Conservation (phyloP, 1,140 invertebrate species). For the Drosophila nebulosa region DNA sequence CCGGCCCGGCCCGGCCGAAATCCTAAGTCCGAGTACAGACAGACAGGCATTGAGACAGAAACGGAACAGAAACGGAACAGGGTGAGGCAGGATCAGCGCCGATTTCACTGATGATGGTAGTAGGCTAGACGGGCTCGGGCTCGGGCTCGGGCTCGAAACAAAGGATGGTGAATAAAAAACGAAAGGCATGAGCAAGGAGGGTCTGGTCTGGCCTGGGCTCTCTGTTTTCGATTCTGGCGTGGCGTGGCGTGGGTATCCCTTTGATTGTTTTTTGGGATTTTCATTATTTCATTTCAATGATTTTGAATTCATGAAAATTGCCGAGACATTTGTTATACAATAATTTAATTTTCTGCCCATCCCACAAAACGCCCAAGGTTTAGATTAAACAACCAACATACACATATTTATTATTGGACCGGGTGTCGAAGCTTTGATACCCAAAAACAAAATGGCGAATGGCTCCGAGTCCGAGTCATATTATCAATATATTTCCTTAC, state of each 20-base stretch:
- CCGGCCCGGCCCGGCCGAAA: too few relatives aligned
- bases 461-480: neutral
- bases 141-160: too few relatives aligned
- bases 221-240: constrained; percentile 10
- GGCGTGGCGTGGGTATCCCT: constrained; percentile 52
- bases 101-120: constrained; percentile 2
- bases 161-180: constrained; percentile 35
- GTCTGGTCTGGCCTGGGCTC: constrained; percentile 7
- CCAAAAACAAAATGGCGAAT: neutral
- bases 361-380: constrained; percentile 21
- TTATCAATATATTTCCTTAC: neutral
- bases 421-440: neutral
- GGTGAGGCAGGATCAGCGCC: constrained; percentile 12
- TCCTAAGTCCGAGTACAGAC: constrained; percentile 37
- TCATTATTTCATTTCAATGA: constrained; percentile 77
- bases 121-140: neutral
- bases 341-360: constrained; percentile 65
- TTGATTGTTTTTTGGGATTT: constrained; percentile 80
- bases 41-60: neutral
- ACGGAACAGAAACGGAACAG: constrained; percentile 1
- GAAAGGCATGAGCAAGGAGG: constrained; percentile 17
- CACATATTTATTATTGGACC: neutral
- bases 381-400: constrained; percentile 24
- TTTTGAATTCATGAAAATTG: constrained; percentile 75
- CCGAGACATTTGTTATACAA: constrained; percentile 72